Conservation (phyloP, 2,797 vertebrate species). For the Anas acuta region DNA sequence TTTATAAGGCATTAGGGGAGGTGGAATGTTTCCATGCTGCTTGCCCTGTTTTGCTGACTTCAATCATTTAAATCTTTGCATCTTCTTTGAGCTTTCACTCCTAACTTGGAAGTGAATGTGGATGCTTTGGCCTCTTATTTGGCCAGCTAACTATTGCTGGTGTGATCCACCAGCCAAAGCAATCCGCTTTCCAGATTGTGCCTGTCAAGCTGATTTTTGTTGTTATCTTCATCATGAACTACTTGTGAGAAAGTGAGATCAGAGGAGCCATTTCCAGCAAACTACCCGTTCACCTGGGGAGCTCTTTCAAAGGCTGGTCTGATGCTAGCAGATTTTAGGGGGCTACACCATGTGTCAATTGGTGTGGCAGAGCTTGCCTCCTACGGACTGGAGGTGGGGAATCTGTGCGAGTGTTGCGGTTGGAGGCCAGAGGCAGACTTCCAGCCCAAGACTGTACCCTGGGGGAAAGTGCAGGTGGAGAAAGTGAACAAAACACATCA, state of each 20-base stretch:
- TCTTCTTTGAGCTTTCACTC: neutral
- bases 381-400: neutral
- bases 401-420: neutral
- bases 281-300: accelerated
- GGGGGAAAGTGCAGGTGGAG: neutral
- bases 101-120: neutral
- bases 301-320: neutral
- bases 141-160: neutral
- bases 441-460: neutral
- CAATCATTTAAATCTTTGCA: neutral
- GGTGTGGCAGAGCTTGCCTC: neutral
- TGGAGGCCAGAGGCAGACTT: neutral
- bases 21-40: neutral
- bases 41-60: neutral
- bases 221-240: neutral
- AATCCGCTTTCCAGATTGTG: neutral
- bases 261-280: neutral
- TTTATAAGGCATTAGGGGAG: neutral
- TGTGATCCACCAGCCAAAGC: neutral
- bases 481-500: neutral
- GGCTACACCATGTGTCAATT: accelerated
- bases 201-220: neutral
- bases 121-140: neutral
- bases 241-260: neutral
- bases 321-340: neutral